Evolutionary conservation across 2,797 vertebrate genomes (phyloP).

Genomic region (Argya squamiceps): DNA sequence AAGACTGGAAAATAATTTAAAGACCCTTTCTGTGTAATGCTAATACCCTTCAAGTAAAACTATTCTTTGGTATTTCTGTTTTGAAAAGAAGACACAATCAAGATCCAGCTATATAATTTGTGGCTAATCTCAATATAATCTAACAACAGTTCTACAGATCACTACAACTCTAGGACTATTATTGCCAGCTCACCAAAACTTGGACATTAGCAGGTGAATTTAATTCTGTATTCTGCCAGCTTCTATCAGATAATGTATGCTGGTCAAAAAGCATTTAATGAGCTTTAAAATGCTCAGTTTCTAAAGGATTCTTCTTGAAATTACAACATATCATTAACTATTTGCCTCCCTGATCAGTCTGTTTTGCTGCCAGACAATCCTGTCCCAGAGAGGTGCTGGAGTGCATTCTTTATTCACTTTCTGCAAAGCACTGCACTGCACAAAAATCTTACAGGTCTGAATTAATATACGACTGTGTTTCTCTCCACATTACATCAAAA

Average conservation of each 20-base stretch:
- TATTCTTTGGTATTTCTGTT: neutral
- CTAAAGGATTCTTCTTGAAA: neutral
- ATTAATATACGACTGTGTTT: rapidly evolving
- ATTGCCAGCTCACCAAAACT: neutral
- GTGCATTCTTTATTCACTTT: neutral
- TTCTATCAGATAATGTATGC: neutral
- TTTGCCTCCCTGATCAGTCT: neutral
- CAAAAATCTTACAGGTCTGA: neutral
- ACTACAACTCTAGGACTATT: neutral
- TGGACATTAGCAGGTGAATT: neutral
- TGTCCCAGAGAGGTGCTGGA: neutral
- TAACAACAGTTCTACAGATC: neutral
- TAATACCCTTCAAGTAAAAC: neutral
- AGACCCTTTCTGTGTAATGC: neutral
- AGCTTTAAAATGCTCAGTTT: neutral
- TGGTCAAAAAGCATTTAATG: neutral
- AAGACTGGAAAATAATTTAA: neutral
- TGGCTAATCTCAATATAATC: neutral
- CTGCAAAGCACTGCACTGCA: neutral
- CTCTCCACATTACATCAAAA: neutral
- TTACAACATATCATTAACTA: neutral
- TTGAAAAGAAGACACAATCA: neutral
- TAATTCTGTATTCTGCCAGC: neutral
- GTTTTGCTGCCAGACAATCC: neutral
- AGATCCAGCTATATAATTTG: neutral